These are phyloP conservation scores for Athrips mouffetella DNA, from an alignment of 2,888 invertebrate genomes.

Conservation along the genomic window DNA sequence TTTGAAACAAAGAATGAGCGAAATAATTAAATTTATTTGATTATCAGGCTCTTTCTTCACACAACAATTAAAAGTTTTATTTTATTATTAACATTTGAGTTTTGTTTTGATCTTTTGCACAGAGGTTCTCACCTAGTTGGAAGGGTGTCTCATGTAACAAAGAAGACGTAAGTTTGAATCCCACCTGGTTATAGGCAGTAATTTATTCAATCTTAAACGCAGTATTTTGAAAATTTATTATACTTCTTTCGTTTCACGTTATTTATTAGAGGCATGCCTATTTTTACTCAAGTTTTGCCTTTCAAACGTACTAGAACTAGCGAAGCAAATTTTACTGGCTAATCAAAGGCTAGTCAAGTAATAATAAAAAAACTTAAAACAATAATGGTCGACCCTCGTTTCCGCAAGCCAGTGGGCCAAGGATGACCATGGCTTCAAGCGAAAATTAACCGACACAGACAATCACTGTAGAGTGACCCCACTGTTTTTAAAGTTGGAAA, in stretches of 20 bases:
- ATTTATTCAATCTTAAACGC: too few relatives aligned
- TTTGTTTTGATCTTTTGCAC: neutral
- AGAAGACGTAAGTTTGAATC: too few relatives aligned
- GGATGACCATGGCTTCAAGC: neutral
- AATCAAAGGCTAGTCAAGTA: neutral
- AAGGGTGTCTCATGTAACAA: too few relatives aligned
- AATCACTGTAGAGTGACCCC: neutral
- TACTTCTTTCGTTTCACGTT: too few relatives aligned
- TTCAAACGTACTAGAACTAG: too few relatives aligned
- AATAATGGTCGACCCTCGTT: constrained; percentile 1
- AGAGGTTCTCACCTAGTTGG: too few relatives aligned
- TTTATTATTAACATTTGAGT: neutral
- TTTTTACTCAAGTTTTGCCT: neutral
- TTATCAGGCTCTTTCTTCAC: neutral
- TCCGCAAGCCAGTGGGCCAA: constrained; percentile 11
- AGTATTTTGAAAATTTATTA: too few relatives aligned
- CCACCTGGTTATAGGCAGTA: too few relatives aligned
- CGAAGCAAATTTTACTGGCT: too few relatives aligned
- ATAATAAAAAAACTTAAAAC: neutral
- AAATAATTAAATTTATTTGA: neutral
- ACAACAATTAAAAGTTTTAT: too few relatives aligned
- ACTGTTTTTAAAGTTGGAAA: neutral
- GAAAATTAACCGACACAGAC: neutral
- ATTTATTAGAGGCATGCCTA: neutral
- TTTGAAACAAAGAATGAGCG: neutral